Conservation (phyloP, 2,888 invertebrate genomes). For the Parthenolecanium corni region DNA sequence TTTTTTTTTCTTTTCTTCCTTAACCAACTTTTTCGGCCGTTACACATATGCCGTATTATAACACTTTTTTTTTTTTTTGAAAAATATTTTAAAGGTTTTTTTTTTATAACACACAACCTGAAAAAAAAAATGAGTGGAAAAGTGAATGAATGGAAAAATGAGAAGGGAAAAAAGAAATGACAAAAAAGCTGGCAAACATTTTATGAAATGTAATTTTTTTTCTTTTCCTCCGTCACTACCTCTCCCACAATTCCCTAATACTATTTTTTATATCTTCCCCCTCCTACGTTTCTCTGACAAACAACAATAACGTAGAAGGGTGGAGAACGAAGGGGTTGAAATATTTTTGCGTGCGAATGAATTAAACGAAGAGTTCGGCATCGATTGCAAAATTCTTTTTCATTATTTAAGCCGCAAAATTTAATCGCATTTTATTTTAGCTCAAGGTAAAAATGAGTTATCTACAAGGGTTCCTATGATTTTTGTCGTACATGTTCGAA, state of each 20-base stretch:
- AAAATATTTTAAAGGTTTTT: not conserved
- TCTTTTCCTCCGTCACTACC: not conserved
- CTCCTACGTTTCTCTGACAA: not conserved
- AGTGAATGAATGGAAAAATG: not conserved
- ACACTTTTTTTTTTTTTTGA: not conserved
- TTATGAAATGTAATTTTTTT: not conserved
- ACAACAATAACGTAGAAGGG: not conserved
- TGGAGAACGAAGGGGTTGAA: not conserved
- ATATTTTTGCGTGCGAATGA: not conserved
- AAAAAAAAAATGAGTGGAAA: not conserved
- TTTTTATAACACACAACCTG: not conserved
- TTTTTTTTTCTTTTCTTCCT: not conserved
- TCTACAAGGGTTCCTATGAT: too few species aligned
- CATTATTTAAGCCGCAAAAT: too few species aligned
- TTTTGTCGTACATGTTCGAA: too few species aligned
- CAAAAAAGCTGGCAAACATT: not conserved
- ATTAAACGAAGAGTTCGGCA: too few species aligned
- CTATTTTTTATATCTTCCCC: not conserved
- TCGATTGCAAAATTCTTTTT: too few species aligned
- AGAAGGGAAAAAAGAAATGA: not conserved
- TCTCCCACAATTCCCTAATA: not conserved
- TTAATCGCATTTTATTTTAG: too few species aligned
- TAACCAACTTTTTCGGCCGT: not conserved
- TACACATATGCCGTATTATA: slow-evolving; percentile 23
- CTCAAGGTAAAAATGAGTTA: too few species aligned